Base-by-base conservation (phyloP, 2,888 invertebrate genomes). In the Xanthostigma xanthostigma region DNA sequence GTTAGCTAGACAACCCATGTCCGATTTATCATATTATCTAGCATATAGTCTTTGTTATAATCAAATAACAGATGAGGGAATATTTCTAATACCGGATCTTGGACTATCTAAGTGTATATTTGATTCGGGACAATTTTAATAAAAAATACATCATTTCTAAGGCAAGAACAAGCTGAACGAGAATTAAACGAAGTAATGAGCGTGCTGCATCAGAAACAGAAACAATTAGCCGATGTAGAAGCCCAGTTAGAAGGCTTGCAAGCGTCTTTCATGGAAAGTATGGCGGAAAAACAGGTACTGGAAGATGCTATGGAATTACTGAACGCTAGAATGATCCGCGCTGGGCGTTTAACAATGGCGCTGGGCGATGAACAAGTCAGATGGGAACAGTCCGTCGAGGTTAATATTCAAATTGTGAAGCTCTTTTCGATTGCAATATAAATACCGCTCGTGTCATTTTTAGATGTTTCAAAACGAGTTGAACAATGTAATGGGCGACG, bases 301-400 rank as follows among this genome's bases (percentile, higher is more conserved):
- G 79, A 84, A 63, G 73, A 77, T 11, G 81, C 80, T 36, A 89
- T 92, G 51, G 79, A 80, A 55, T 64, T 89, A 42, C 89, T 89
- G 0, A 82, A 84, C 8, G 79, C 81, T 1, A 73, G 93, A 43
- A 70, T 94, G 13, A 78, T 78, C 52, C 75, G 92, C 49, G 91
- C 93, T 0, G 89, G 86, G 1, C 78, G 87, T 53, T 70, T 94
- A 11, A 92, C 90, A 9, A 81, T 87, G 35, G 93, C 93, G 1
- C 68, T 94, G 9, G 82, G 84, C 0, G 91, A 92, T 60, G 93
- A 93, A 64, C 83, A 89, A 66, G 70, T 80, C 2, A 75, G 90
- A 48, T 93, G 93, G 93, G 81, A 84, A 55, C 77, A 81, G 45
- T 77, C 75, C 44, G 84, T 88, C 2, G 66, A 70, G 65, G 83